phyloP scores from a whole-genome alignment of 2,797 vertebrate species.

The Chlorospingus flavigularis region DNA sequence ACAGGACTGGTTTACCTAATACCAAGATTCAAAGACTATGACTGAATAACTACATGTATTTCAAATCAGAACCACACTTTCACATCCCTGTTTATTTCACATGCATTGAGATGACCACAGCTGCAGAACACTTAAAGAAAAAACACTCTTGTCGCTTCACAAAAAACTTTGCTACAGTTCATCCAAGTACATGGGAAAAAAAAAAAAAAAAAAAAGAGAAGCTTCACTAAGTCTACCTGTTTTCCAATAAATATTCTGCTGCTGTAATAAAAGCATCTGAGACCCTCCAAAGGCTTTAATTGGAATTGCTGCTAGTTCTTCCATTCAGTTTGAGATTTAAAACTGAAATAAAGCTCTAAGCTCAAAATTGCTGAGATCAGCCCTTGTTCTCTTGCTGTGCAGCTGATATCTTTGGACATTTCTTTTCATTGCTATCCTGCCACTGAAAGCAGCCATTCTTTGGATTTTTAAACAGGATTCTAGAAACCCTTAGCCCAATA shows the following conservation, averaged over 20 bases:
- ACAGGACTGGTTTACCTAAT: not conserved
- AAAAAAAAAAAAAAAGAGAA: not conserved
- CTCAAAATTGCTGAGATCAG: constrained; percentile 25
- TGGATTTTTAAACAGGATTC: constrained; percentile 17
- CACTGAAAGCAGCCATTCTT: constrained; percentile 65
- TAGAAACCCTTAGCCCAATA: not conserved
- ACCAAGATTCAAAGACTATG: not conserved
- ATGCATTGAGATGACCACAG: not conserved
- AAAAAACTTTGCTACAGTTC: not conserved
- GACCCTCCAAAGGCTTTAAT: not conserved
- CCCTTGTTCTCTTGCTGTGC: constrained; percentile 29
- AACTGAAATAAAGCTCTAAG: constrained; percentile 9
- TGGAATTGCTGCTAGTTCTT: not conserved
- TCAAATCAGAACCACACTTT: not conserved
- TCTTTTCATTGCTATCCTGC: constrained; percentile 41
- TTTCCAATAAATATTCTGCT: not conserved
- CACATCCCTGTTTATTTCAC: not conserved
- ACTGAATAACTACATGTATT: not conserved
- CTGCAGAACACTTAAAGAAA: not conserved
- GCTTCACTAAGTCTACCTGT: not conserved
- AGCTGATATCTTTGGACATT: constrained; percentile 52
- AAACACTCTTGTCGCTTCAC: not conserved
- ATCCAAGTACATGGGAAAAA: not conserved
- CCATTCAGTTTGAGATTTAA: not conserved
- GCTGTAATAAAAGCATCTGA: not conserved